Evolutionary conservation across 2,888 invertebrate genomes (phyloP), one percentile per base, ranked within the genome.

Genomic region (Chaetogeoica ovagalla): DNA sequence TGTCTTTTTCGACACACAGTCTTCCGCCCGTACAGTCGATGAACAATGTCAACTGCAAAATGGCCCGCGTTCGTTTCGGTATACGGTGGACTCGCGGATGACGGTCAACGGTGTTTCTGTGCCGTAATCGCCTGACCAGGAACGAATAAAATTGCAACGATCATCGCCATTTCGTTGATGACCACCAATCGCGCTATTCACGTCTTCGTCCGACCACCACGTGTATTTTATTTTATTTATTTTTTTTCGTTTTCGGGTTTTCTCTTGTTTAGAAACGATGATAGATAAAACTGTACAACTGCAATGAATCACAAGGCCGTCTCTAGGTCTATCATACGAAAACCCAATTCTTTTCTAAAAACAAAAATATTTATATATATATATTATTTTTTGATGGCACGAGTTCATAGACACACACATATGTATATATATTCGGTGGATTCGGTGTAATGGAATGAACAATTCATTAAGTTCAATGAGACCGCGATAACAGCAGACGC

Each of bases 381-480:
- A 43, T 60, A 43, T 39, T 39, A n/a, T 59, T 59, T 59, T 23
- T 43, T 60, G 59, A 71, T 59, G 39, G 37, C n/a, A n/a, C 37
- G 7, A 0, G 15, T 71, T 60, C 23, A 72, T 72, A 60, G 4
- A 30, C 30, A 4, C n/a, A n/a, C n/a, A n/a, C n/a, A n/a, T n/a
- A n/a, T n/a, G n/a, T n/a, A n/a, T n/a, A n/a, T 72, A 60, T 72
- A 72, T 59, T 71, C 5, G 57, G n/a, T n/a, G n/a, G 21, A 71
- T 59, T 37, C 39, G 17, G 23, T 19, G 23, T 30, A 55, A 69
- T 69, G 23, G 19, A 69, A 19, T 30, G 30, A 30, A n/a, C 11
- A 30, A 13, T 66, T 13, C 21, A 21, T 66, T 3, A 15, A 66
- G 66, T 21, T 66, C 21, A 21, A 43, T 43, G 21, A 48, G 15